Evolutionary conservation across 2,888 invertebrate species (phyloP), one percentile per base, ranked within the genome.

Genomic region (Zygaena filipendulae): DNA sequence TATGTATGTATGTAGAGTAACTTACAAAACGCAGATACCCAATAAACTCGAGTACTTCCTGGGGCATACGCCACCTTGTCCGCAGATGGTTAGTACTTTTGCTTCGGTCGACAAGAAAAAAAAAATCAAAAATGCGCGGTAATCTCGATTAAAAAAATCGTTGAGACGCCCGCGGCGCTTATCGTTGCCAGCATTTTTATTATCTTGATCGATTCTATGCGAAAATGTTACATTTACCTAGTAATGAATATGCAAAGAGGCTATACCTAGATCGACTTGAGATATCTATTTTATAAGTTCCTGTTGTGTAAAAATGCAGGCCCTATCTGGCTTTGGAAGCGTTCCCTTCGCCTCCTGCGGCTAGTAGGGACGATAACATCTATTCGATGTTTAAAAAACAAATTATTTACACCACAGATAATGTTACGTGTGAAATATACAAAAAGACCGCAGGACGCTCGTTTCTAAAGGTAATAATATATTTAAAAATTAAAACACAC

Each of bases 61-160:
- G 64, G 50, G 44, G 50, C 45, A 43, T 44, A 40, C 41, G 51
- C 55, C 69, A 70, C 68, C 69, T 68, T 69, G 59, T 53, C 53
- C 46, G 64, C 68, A 69, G 63, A 66, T 68, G 68, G 57, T 42
- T 31, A 41, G 33, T 45, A 25, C 32, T 29, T 32, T 42, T 34
- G 39, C 35, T 30, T 38, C 33, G 30, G 25, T 26, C 30, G 32
- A 32, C 26, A 38, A 38, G 42, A 45, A 45, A 48, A 48, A 41
- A 45, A 45, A 40, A 39, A 25, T 16, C 13, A 21, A 51, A 54
- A 51, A 60, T 51, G 43, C 42, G 39, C 36, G 46, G 39, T 49
- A 61, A 66, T 64, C 61, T 53, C 56, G 56, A 57, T 60, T 53
- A 49, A 64, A 70, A 70, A 64, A 71, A 72, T 68, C 62, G 61